Base-by-base conservation (phyloP, 2,113 vertebrate genomes). In the Rhinoderma darwinii region DNA sequence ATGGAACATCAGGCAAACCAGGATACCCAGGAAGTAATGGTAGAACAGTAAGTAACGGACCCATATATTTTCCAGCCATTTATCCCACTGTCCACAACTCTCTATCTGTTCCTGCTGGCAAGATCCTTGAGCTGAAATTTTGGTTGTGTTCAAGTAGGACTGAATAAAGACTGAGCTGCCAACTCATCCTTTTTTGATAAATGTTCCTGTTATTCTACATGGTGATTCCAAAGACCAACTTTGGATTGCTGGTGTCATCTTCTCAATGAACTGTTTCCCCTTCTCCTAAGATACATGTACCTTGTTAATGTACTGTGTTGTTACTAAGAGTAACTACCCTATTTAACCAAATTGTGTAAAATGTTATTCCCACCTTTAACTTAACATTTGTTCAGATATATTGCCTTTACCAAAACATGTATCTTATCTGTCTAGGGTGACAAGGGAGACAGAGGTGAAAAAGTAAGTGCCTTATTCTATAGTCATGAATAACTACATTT, bases 381-480 rank as follows among this genome's bases (percentile, higher is more conserved):
- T 73, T 25, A 17, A 5, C 18, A 20, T 20, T 70, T 70, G 5
- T 70, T 37, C 12, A 15, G 25, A 41, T 74, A 30, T 41, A 15
- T 37, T 51, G 9, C 32, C 0, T 79, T 2, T 27, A 27, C 2
- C 44, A 27, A 66, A 66, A 81, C 9, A 14, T 81, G 35, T n/a
- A 43, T 66, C 2, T 63, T 50, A 89, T 91, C 84, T 86, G 90
- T 89, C 91, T 86, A 99, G 98, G 98, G 97, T 27, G 89, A 91
- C 90, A 96, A 93, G 44, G 98, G 98, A 14, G 89, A 93, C 88
- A 96, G 41, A 88, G 98, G 97, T 35, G 95, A 97, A 92, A 98
- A 97, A 96, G 97, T 97, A 94, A 95, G 96, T 92, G 5, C 30
- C 1, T 41, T 59, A 7, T 41, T 22, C 15, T 44, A 63, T 30